Percentiles rank a stretch among this genome's conserved stretches.
phyloP scores from a whole-genome alignment of 2,113 vertebrate genomes.

The Dendrocopos noguchii region DNA sequence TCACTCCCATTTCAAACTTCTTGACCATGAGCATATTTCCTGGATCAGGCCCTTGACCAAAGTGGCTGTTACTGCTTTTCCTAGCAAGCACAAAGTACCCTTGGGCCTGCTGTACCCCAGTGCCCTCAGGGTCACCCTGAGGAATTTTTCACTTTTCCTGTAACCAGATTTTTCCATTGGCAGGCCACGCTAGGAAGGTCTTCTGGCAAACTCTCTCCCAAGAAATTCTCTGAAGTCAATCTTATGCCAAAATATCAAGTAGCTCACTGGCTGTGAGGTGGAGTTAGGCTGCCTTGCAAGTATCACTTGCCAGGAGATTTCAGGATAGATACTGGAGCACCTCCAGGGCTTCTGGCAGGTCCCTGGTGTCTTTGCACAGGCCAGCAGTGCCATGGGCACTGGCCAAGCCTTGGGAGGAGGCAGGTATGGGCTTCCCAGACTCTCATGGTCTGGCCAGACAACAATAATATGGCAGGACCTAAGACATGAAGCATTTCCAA shows the following conservation, averaged over 20 bases:
- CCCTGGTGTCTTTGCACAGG: rapidly evolving
- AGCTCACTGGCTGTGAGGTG: not conserved
- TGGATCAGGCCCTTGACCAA: not conserved
- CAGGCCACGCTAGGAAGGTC: not conserved
- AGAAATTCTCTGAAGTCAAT: not conserved
- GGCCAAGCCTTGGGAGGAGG: not conserved
- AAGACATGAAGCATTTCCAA: not conserved
- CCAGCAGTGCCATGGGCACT: not conserved
- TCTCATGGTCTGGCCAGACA: not conserved
- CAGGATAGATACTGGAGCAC: not conserved
- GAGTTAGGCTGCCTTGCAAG: not conserved
- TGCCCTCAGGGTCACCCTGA: not conserved
- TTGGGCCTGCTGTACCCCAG: rapidly evolving
- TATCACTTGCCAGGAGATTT: not conserved
- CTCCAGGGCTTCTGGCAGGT: not conserved
- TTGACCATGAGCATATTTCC: not conserved
- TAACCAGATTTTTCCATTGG: not conserved
- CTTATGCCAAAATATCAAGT: not conserved
- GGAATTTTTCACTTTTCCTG: not conserved
- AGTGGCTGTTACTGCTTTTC: not conserved
- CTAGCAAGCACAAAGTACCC: not conserved
- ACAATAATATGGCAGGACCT: not conserved
- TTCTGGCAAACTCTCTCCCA: not conserved
- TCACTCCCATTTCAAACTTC: not conserved
- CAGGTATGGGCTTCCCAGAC: rapidly evolving